phyloP scores from a whole-genome alignment of 2,888 invertebrate species.

The Hoplodrina blanda region DNA sequence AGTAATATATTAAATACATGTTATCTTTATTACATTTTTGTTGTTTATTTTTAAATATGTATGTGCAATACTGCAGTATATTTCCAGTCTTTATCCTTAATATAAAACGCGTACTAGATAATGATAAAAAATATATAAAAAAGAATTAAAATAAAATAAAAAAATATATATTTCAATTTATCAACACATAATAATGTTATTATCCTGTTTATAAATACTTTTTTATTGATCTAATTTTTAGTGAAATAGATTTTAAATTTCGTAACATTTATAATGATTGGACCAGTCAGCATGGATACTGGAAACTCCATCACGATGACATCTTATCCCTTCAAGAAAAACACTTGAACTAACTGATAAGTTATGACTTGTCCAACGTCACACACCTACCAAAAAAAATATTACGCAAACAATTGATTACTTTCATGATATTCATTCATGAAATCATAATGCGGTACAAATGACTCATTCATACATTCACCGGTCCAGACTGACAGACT shows the following conservation, averaged over 20 bases:
- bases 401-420: constrained; percentile 37
- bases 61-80: not conserved
- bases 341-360: constrained; percentile 45
- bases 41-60: not conserved
- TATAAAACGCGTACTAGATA: not conserved
- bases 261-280: not conserved
- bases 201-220: not conserved
- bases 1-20: not conserved
- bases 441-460: constrained; percentile 45
- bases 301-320: not conserved
- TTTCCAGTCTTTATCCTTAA: not conserved
- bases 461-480: constrained; percentile 51
- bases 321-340: constrained; percentile 18
- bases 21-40: not conserved
- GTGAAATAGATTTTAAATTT: not conserved
- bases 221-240: not conserved
- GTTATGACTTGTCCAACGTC: not conserved
- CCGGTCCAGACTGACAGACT: constrained; percentile 45
- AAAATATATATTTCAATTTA: no score
- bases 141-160: not conserved
- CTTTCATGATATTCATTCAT: constrained; percentile 52
- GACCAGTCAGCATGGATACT: not conserved
- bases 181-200: not conserved
- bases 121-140: not conserved
- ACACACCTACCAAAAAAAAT: constrained; percentile 19